Percentiles rank a stretch among this genome's conserved stretches.
Conservation (phyloP, 2,113 vertebrate species). For the Barbus barbus region DNA sequence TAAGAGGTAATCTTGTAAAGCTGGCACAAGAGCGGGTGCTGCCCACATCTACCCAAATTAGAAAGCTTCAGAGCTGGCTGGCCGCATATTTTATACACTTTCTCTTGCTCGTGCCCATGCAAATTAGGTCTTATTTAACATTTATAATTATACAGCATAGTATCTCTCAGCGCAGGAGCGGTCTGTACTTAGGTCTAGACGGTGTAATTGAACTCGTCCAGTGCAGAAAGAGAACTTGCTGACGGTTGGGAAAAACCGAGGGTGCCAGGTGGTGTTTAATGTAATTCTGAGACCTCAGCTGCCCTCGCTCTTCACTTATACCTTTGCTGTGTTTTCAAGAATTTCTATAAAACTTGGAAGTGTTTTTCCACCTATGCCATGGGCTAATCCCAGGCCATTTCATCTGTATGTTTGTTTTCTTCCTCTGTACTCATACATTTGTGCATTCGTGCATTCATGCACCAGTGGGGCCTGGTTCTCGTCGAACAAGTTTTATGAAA, state of each 20-base stretch:
- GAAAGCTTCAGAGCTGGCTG: conserved; percentile 28
- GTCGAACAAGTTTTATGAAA: conserved; percentile 5
- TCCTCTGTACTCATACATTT: neutral
- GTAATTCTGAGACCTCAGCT: conserved; percentile 18
- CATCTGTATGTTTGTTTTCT: neutral
- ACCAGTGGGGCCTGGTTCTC: neutral
- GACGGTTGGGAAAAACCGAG: conserved; percentile 38
- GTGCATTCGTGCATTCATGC: conserved; percentile 1
- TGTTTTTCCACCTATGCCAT: neutral
- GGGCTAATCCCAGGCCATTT: neutral
- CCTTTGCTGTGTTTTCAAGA: neutral
- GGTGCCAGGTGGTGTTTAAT: neutral
- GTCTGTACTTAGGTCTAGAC: conserved; percentile 44
- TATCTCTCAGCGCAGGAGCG: conserved; percentile 39
- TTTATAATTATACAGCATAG: conserved; percentile 55
- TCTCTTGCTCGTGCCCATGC: conserved; percentile 18
- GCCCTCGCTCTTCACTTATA: neutral
- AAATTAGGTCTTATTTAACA: conserved; percentile 54
- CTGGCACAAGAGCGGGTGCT: neutral
- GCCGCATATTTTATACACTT: conserved; percentile 6
- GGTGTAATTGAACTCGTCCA: conserved; percentile 35
- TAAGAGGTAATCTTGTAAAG: neutral
- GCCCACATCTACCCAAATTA: conserved; percentile 47
- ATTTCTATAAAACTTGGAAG: neutral
- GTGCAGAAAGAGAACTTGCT: conserved; percentile 18